Conservation (phyloP, 1,140 invertebrate genomes). For the Drosophila rhopaloa region DNA sequence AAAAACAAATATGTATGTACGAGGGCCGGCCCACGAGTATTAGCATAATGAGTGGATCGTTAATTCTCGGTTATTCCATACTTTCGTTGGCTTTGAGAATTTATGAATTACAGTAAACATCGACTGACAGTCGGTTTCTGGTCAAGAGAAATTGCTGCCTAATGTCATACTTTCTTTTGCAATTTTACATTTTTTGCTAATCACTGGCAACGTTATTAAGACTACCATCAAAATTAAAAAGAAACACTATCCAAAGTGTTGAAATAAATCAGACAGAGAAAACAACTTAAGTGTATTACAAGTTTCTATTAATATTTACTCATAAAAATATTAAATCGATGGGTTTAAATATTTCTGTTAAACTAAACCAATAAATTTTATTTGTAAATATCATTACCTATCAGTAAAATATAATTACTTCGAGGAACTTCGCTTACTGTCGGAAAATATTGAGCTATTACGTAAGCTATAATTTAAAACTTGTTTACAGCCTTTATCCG, state of each 20-base stretch:
- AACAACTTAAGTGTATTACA: neutral
- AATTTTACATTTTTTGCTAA: slow-evolving; percentile 9
- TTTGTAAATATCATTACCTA: no score
- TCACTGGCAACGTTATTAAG: slow-evolving; percentile 1
- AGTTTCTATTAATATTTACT: neutral
- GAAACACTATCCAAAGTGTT: neutral
- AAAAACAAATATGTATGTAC: slow-evolving; percentile 6
- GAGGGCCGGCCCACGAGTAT: slow-evolving; percentile 35
- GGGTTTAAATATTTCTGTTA: no score
- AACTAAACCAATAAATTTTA: no score
- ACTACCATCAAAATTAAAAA: neutral
- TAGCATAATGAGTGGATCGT: slow-evolving; percentile 39
- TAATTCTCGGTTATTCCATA: slow-evolving; percentile 23
- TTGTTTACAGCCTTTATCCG: neutral
- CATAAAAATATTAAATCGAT: no score
- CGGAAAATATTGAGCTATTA: neutral
- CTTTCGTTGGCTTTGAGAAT: slow-evolving; percentile 39
- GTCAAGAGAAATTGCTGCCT: slow-evolving; percentile 12
- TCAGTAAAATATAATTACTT: no score
- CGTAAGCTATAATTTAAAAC: neutral
- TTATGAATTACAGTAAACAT: slow-evolving; percentile 6
- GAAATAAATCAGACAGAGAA: neutral
- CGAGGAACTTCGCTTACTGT: neutral
- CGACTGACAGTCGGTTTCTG: slow-evolving; percentile 1
- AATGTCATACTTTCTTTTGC: slow-evolving; percentile 18